Evolutionary conservation across 2,797 vertebrate species (phyloP), one percentile per base, ranked within the genome.

Genomic region (Australoheros facetus): DNA sequence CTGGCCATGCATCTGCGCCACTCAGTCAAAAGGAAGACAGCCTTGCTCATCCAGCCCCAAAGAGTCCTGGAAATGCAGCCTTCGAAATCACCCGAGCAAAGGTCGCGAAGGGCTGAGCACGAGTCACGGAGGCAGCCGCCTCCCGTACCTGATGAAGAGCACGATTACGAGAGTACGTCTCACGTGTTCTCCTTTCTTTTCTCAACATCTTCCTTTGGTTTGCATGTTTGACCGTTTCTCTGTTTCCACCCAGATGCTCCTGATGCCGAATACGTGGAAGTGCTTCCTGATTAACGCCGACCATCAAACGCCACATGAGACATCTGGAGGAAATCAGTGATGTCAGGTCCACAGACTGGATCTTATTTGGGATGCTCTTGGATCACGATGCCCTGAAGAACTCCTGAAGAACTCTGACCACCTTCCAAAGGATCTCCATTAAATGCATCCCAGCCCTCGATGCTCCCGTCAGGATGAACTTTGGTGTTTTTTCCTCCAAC

Each of bases 161-260:
- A 39, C 0, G 89, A 88, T 1, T 94, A 94, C 37, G 92, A 92
- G 23, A 93, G 95, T 95, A 79, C 0, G 93, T 81, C n/a, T 10
- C 0, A 2, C 5, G 2, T 51, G 32, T 28, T 28, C 12, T 64
- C 45, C 34, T 37, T 9, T 10, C 8, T 10, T 37, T 34, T 60
- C 17, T 7, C 48, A 8, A 11, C 4, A 1, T 59, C 72, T 21
- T 16, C 0, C 3, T 7, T 56, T 23, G 2, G 39, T n/a, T 28
- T 1, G 2, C 21, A 0, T 28, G 1, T 80, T 48, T 84, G 2
- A 82, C 11, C 12, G 5, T 56, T 21, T 12, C 4, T 59, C 3
- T 16, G 1, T 81, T 58, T 80, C 55, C 26, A 12, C 75, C 2
- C 5, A 90, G 91, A 88, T 54, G 34, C 1, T 57, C 5, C 70